Evolutionary conservation across 2,888 invertebrate species (phyloP), one percentile per base, ranked within the genome.

Genomic region (Nysson spinosus): DNA sequence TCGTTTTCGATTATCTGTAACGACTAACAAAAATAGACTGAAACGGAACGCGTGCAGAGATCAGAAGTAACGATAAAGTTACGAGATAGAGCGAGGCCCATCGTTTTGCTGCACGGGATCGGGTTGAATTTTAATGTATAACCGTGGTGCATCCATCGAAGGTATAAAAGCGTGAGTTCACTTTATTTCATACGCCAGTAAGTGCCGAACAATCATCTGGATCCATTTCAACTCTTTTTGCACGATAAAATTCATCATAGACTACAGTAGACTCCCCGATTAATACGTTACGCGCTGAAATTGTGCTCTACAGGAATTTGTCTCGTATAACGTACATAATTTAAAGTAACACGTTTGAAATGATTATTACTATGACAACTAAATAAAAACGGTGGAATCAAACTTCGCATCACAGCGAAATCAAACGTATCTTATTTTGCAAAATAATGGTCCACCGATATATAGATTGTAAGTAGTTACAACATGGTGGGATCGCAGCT

Each of bases 1-100:
- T 44, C 34, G 44, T 50, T 60, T 60, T 24, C 56, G 69, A 67
- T 63, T 52, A 52, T 71, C 56, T 22, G 4, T 40, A 42, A 24
- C 32, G 22, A 50, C 35, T 20, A 34, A 50, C 35, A 52, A 52
- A 51, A 72, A 68, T 52, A 42, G 49, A 50, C n/a, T n/a, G n/a
- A n/a, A n/a, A 71, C 52, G 60, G 30, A 68, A 63, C 63, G 30
- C 63, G 37, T 56, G 58, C 56, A 44, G 56, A 68, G 71, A 71
- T 71, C 55, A 52, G 19, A 28, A 54, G 37, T 19, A 12, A 7
- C 22, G 71, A 71, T 71, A 60, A 47, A 50, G 35, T 20, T 42
- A 34, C 16, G 37, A 58, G 68, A 72, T 72, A 58, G 47, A 7
- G 26, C 16, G 32, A 26, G 17, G 32, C 58, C 11, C 37, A 40